Evolutionary conservation across 1,140 invertebrate species (phyloP).

Genomic region (Acyrthosiphon pisum): DNA sequence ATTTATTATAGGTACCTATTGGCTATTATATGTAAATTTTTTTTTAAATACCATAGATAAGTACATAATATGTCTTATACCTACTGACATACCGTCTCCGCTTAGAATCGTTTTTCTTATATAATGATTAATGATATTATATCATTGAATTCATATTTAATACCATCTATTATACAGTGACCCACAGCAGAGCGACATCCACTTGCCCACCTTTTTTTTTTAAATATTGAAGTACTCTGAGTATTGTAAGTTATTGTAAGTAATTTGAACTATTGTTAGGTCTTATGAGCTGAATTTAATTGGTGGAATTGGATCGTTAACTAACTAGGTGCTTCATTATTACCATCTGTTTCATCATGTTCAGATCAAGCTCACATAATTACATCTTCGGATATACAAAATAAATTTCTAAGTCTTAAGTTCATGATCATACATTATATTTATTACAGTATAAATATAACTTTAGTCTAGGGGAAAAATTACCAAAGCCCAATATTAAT

Average conservation of each 20-base stretch:
- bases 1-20: too few species aligned
- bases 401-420: constrained; percentile 34
- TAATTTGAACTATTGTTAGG: constrained; percentile 33
- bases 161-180: too few species aligned
- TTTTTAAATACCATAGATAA: too few species aligned
- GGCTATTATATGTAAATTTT: too few species aligned
- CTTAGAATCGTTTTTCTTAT: too few species aligned
- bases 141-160: too few species aligned
- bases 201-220: too few species aligned
- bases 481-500: too few species aligned
- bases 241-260: not conserved
- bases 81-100: too few species aligned
- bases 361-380: constrained; percentile 39
- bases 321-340: constrained; percentile 30
- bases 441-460: not conserved
- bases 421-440: not conserved
- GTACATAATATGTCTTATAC: too few species aligned
- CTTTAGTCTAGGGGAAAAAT: not conserved
- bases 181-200: too few species aligned
- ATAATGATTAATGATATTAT: too few species aligned
- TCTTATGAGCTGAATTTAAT: constrained; percentile 53
- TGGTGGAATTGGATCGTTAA: constrained; percentile 53
- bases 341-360: constrained; percentile 34
- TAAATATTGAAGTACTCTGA: not conserved
- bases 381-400: constrained; percentile 35